A percentile compares a stretch with the other conserved stretches of the same genome.
These are phyloP conservation scores for Ctenopoma multispine DNA, from an alignment of 2,797 vertebrate species.

Conservation along the genomic window DNA sequence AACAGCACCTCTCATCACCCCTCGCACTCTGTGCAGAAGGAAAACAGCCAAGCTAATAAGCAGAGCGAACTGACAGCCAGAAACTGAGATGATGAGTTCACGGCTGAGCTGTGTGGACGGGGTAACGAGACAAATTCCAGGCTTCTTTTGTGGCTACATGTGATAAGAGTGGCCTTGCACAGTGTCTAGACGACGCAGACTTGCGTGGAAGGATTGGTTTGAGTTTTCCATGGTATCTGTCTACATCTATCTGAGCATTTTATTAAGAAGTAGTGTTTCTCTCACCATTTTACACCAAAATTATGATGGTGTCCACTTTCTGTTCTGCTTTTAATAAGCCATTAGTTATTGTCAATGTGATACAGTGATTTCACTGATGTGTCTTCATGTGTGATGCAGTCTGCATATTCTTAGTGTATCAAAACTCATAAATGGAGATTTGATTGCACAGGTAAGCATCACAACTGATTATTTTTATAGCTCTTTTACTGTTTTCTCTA, in stretches of 20 bases:
- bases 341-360: conserved; percentile 38
- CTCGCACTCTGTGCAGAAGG: conserved; percentile 45
- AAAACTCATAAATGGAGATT: conserved; percentile 24
- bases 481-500: conserved; percentile 1
- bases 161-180: conserved; percentile 41
- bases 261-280: conserved; percentile 5
- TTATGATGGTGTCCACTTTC: conserved; percentile 28
- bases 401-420: background rate
- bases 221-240: background rate
- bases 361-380: conserved; percentile 36
- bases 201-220: background rate
- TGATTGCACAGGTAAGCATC: conserved; percentile 56
- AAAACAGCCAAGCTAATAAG: conserved; percentile 61
- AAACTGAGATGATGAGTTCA: conserved; percentile 64
- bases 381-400: too few relatives aligned
- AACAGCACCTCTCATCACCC: conserved; percentile 53
- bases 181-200: conserved; percentile 5
- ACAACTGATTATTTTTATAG: conserved; percentile 46
- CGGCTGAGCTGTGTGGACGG: conserved; percentile 50
- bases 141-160: conserved; percentile 44
- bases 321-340: conserved; percentile 33
- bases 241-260: conserved; percentile 30
- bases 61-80: conserved; percentile 57
- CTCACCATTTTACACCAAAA: background rate
- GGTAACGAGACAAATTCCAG: conserved; percentile 67